Evolutionary conservation across 2,888 invertebrate genomes (phyloP), one percentile per base, ranked within the genome.

Genomic region (Drosophila antonietae): DNA sequence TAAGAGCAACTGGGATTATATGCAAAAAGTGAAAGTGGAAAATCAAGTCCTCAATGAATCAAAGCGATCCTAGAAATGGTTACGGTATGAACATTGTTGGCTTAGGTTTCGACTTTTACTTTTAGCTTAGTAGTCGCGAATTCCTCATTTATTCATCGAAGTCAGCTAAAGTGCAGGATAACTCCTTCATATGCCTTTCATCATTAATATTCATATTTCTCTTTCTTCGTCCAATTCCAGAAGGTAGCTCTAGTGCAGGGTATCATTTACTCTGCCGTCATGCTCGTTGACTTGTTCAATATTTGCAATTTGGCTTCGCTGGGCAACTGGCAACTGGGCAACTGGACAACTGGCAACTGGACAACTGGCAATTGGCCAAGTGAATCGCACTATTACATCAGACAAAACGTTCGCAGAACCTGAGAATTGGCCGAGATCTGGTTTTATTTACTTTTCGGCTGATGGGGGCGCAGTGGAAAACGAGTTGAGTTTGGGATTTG

Each of bases 381-480:
- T 75, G 64, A 75, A 43, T 70, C 56, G 56, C 52, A 58, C 58
- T 88, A 89, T 86, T 86, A 89, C 86, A 88, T 86, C 86, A 86
- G 86, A 69, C 83, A 59, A 68, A 68, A 69, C 68, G 70, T 68
- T 71, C 73, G 65, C 61, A 83, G 89, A 83, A 79, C 81, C 76
- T 77, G 81, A 85, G 89, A 88, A 88, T 81, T 81, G 71, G 70
- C 60, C 71, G 63, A 80, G 85, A 88, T 88, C 88, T 82, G 88
- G 85, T 88, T 85, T 72, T 52, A 61, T 18, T 59, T 44, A 15
- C 18, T 57, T 44, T 57, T 57, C 9, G 31, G 23, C 7, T 49
- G 49, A 49, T 39, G 59, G 59, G 59, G 59, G 59, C 59, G 59
- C 59, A 49, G 49, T 31, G 49, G 49, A 15, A 68, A 84, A 84